Evolutionary conservation across 1,140 invertebrate species (phyloP).

Genomic region (Diprion similis): DNA sequence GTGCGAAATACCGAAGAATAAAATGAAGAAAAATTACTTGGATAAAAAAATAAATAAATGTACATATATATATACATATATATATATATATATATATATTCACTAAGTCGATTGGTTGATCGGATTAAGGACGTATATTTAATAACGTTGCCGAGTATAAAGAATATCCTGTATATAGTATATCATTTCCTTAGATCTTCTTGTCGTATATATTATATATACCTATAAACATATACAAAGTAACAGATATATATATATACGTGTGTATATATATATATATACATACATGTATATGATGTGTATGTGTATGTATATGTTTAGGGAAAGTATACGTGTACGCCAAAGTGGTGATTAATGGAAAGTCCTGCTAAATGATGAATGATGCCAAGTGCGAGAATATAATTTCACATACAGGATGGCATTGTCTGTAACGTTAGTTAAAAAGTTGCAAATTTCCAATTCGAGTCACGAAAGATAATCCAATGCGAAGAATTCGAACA

Average conservation of each 20-base stretch:
- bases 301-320: too few species aligned
- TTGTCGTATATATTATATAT: background rate
- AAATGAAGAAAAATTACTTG: slow-evolving; percentile 17
- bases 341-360: background rate
- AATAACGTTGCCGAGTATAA: slow-evolving; percentile 24
- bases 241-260: too few species aligned
- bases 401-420: background rate
- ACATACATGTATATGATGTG: too few species aligned
- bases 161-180: slow-evolving; percentile 39
- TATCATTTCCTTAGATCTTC: background rate
- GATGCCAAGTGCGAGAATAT: background rate
- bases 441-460: too few species aligned
- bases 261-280: too few species aligned
- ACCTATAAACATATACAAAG: too few species aligned
- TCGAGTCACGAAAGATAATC: too few species aligned
- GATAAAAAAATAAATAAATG: slow-evolving; percentile 21
- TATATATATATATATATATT: slow-evolving; percentile 15
- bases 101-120: background rate
- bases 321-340: background rate
- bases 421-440: too few species aligned
- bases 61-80: slow-evolving; percentile 8
- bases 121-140: too few species aligned
- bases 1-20: too few species aligned
- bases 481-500: too few species aligned
- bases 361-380: background rate